Conservation (phyloP, 1,140 invertebrate genomes). For the Micrasema longulum region DNA sequence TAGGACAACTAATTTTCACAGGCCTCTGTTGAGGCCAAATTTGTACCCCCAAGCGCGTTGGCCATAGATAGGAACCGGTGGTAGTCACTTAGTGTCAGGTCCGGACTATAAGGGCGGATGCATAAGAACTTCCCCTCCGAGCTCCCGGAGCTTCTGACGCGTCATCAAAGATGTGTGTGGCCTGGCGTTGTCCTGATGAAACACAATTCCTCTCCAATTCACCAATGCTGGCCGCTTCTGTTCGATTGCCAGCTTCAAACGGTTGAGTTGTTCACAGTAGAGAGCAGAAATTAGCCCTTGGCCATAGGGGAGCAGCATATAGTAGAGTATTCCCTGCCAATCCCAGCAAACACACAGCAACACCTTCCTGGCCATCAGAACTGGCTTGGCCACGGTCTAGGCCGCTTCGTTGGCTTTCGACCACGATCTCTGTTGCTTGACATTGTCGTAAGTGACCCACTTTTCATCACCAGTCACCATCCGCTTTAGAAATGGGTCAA, state of each 20-base stretch:
- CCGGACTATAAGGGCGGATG: not conserved
- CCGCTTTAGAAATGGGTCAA: too few species aligned
- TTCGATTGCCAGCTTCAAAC: slow-evolving; percentile 20
- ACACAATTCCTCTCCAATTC: slow-evolving; percentile 16
- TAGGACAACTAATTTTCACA: too few species aligned
- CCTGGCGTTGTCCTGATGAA: slow-evolving; percentile 14
- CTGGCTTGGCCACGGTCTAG: slow-evolving; percentile 16
- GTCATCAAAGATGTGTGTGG: slow-evolving; percentile 16
- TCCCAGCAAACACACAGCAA: slow-evolving; percentile 24
- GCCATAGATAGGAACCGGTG: too few species aligned
- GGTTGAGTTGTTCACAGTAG: slow-evolving; percentile 13
- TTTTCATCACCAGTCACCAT: too few species aligned
- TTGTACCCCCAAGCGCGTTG: slow-evolving; percentile 19
- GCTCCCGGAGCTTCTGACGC: slow-evolving; percentile 8
- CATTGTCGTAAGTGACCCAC: slow-evolving; percentile 2
- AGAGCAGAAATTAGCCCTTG: slow-evolving; percentile 8
- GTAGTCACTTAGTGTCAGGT: too few species aligned
- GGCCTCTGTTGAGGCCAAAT: slow-evolving; percentile 16
- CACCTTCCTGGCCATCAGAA: slow-evolving; percentile 14
- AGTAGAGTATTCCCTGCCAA: slow-evolving; percentile 22
- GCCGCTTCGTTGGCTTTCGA: slow-evolving; percentile 9
- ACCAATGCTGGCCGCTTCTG: slow-evolving; percentile 17
- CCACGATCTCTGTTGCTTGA: not conserved
- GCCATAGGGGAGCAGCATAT: slow-evolving; percentile 15
- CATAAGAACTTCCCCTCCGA: slow-evolving; percentile 18